Percentiles rank a stretch among this genome's conserved stretches.
phyloP scores from a whole-genome alignment of 2,888 invertebrate genomes.

The Plusia festucae region DNA sequence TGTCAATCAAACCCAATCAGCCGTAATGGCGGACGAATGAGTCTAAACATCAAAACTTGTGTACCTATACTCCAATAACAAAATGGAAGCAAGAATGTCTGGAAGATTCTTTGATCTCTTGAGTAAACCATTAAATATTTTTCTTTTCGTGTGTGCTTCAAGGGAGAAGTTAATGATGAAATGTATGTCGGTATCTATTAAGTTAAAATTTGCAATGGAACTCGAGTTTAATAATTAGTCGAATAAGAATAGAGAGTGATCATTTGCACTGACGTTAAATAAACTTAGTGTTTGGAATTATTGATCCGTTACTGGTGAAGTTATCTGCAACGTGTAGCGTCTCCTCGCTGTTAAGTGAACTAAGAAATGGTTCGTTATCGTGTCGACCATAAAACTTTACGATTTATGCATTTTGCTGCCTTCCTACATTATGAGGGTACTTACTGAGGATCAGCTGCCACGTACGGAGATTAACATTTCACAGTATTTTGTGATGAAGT shows the following conservation, averaged over 20 bases:
- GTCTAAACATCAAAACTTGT: conserved; percentile 1
- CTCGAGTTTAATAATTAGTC: not conserved
- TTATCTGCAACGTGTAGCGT: conserved; percentile 10
- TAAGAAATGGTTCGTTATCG: conserved; percentile 33
- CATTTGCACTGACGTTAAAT: too few relatives aligned
- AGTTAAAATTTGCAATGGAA: not conserved
- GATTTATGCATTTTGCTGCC: conserved; percentile 33
- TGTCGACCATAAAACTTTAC: conserved; percentile 41
- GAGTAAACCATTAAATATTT: conserved; percentile 4
- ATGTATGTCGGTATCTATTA: not conserved
- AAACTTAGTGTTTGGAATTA: not conserved
- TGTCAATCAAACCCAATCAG: not conserved
- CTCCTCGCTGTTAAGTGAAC: conserved; percentile 16
- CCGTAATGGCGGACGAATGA: conserved; percentile 2
- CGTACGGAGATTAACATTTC: not conserved
- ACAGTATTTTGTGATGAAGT: not conserved
- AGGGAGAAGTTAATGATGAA: not conserved
- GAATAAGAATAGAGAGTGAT: not conserved
- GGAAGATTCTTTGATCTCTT: conserved; percentile 1
- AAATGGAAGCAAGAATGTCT: conserved; percentile 4
- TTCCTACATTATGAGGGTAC: conserved; percentile 14
- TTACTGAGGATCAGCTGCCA: conserved; percentile 9
- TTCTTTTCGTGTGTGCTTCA: not conserved
- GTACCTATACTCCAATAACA: not conserved
- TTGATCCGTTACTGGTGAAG: not conserved